Conservation (phyloP, 2,113 vertebrate species). For the Sakesphorus luctuosus region DNA sequence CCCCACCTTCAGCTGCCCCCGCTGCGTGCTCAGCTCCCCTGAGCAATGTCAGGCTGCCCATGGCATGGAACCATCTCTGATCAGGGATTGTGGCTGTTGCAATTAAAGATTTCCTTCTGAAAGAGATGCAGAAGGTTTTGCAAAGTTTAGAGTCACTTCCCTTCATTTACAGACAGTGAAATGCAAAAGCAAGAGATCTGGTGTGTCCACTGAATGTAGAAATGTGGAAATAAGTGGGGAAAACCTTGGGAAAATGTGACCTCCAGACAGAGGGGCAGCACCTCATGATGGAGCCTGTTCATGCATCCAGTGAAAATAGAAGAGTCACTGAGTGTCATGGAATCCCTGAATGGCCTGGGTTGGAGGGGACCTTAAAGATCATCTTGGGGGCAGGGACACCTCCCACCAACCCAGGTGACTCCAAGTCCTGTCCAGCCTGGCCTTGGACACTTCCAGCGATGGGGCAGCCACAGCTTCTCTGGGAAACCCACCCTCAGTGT, state of each 20-base stretch:
- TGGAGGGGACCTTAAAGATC: background rate
- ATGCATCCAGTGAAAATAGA: background rate
- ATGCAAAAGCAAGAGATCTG: background rate
- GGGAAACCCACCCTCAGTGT: background rate
- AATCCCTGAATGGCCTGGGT: background rate
- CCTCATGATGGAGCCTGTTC: background rate
- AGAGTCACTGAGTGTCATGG: background rate
- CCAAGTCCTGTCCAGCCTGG: background rate
- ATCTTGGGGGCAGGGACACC: background rate
- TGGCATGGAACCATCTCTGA: background rate
- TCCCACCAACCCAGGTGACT: background rate
- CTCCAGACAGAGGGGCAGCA: background rate
- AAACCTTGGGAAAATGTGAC: background rate
- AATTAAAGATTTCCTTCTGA: background rate
- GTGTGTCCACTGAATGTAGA: background rate
- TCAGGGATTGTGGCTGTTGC: fast-evolving
- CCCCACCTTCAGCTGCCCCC: background rate
- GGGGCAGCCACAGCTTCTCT: background rate
- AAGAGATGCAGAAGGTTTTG: background rate
- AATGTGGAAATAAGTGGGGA: background rate
- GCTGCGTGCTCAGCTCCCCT: background rate
- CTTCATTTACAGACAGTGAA: background rate
- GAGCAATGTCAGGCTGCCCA: background rate
- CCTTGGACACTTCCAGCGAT: background rate
- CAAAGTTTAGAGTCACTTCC: background rate